Evolutionary conservation across 2,113 vertebrate genomes (phyloP), one percentile per base, ranked within the genome.

Genomic region (Ceratotherium simum): DNA sequence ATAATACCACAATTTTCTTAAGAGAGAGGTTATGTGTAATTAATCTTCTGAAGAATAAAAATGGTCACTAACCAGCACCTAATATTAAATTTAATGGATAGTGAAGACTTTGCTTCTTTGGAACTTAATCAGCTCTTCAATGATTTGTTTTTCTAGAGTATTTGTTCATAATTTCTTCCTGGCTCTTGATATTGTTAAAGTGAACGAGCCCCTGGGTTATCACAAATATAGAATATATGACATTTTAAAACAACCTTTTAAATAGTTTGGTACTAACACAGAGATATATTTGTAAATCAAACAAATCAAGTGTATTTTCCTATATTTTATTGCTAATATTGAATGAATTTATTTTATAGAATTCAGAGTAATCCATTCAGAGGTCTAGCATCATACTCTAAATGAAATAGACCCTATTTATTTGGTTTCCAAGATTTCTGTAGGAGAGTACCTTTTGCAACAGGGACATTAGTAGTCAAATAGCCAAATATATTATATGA

Each of bases 281-380:
- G 85, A 96, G 29, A 85, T 93, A 85, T 94, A 96, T 98, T 98
- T 96, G n/a, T 96, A 98, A 98, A 97, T 94, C 48, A 98, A 97
- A 89, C 56, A 94, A 96, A 91, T 97, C 12, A 93, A 91, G 78
- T 56, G 69, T 93, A 94, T 95, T 97, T 60, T 78, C 39, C 42
- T 94, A 92, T 97, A 80, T 95, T 97, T 98, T 97, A 93, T 79
- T 97, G 54, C 25, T 97, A 89, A 78, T 62, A 78, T 86, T 92
- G n/a, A 98, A 82, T 69, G 78, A 91, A 58, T 91, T 97, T 29
- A 60, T 62, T 98, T 91, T 96, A 33, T 93, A 96, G 93, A 97
- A 96, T 90, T 93, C 29, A 60, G 25, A 84, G 86, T 67, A 94
- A 76, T 97, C 20, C 20, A 73, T 67, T 73, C 39, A 89, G 96